Evolutionary conservation across 2,797 vertebrate species (phyloP).

Genomic region (Myotis planiceps): DNA sequence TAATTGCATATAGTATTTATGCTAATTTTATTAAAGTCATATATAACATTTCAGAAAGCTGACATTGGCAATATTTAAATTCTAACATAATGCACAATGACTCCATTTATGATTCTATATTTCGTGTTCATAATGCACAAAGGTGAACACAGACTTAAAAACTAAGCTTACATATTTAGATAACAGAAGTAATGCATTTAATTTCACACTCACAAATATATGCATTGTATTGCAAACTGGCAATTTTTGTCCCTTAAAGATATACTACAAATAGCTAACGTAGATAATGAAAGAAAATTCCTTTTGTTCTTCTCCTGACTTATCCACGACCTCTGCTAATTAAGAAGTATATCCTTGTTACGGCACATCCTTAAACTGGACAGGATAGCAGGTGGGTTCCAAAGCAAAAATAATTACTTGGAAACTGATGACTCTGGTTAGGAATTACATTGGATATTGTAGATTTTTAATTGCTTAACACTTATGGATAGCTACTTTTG

Average conservation of each 20-base stretch:
- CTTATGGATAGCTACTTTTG: conserved; percentile 62
- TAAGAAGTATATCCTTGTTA: conserved; percentile 76
- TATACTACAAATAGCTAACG: conserved; percentile 27
- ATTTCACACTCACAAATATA: conserved; percentile 61
- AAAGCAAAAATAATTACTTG: conserved; percentile 85
- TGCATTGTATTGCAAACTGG: conserved; percentile 3
- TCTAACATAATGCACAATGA: conserved; percentile 59
- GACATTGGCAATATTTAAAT: conserved; percentile 67
- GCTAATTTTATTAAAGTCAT: conserved; percentile 80
- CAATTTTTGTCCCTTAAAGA: conserved; percentile 19
- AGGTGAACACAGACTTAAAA: conserved; percentile 78
- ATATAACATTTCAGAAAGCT: conserved; percentile 74
- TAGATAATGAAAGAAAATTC: conserved; percentile 58
- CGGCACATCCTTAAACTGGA: conserved; percentile 78
- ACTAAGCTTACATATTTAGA: conserved; percentile 73
- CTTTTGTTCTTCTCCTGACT: conserved; percentile 66
- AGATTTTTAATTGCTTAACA: conserved; percentile 80
- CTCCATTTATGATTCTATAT: conserved; percentile 76
- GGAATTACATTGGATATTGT: conserved; percentile 73
- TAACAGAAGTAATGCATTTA: conserved; percentile 65
- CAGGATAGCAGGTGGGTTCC: conserved; percentile 77
- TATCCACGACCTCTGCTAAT: conserved; percentile 74
- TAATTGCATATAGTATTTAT: conserved; percentile 69
- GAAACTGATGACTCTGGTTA: conserved; percentile 81
- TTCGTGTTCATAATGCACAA: conserved; percentile 75